A percentile compares a stretch with the other conserved stretches of the same genome.
Evolutionary conservation across 2,797 vertebrate genomes (phyloP).

Genomic region (Thripadectes ignobilis): DNA sequence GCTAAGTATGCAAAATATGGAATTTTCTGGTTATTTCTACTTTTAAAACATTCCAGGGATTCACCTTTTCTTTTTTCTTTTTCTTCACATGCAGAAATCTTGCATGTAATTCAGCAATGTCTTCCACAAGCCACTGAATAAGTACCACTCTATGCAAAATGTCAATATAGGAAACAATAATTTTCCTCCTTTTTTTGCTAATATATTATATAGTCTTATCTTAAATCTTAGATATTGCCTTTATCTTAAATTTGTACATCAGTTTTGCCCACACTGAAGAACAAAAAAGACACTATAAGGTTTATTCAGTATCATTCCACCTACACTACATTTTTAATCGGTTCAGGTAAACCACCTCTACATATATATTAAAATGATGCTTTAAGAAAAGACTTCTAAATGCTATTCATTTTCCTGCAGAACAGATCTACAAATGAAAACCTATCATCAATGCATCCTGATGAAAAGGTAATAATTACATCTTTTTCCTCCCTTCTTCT

Average conservation of each 20-base stretch:
- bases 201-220: not conserved
- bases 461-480: constrained; percentile 80
- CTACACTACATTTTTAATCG: constrained; percentile 45
- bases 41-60: not conserved
- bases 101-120: not conserved
- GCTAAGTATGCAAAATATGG: not conserved
- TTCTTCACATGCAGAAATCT: not conserved
- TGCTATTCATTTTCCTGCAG: constrained; percentile 64
- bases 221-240: not conserved
- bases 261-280: constrained; percentile 50
- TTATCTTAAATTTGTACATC: not conserved
- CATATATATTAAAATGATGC: constrained; percentile 54
- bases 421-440: constrained; percentile 73
- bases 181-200: not conserved
- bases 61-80: not conserved
- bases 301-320: constrained; percentile 23
- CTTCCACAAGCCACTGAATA: not conserved
- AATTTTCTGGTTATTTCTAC: not conserved
- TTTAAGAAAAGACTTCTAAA: constrained; percentile 51
- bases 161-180: not conserved
- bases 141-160: not conserved
- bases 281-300: constrained; percentile 31
- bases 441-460: constrained; percentile 75
- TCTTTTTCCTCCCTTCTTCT: constrained; percentile 55
- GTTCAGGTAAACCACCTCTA: constrained; percentile 64